phyloP scores from a whole-genome alignment of 2,113 vertebrate genomes.

The Triplophysa siluroides region DNA sequence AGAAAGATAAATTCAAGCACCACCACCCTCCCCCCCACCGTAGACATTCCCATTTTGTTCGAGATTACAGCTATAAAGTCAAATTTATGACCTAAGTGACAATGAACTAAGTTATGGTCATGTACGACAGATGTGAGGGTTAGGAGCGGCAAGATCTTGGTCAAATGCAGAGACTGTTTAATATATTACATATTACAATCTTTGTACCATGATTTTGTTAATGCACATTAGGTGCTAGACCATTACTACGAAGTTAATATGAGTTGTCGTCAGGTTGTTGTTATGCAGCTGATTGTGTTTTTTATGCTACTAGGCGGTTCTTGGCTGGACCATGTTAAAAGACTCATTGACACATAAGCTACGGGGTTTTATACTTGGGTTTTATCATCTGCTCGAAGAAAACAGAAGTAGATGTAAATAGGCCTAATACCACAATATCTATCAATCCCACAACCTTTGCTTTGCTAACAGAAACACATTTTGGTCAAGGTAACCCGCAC shows the following conservation, averaged over 20 bases:
- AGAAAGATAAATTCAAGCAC: background rate
- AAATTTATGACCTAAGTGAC: constrained; percentile 38
- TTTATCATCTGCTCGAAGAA: background rate
- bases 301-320: background rate
- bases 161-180: background rate
- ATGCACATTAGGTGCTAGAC: background rate
- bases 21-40: background rate
- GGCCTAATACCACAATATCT: too few relatives aligned
- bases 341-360: too few relatives aligned
- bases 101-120: constrained; percentile 17
- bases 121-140: constrained; percentile 20
- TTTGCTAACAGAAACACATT: too few relatives aligned
- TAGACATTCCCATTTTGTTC: background rate
- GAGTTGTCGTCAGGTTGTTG: too few relatives aligned
- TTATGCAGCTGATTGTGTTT: too few relatives aligned
- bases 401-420: too few relatives aligned
- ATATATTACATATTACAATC: background rate
- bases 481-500: background rate
- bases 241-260: too few relatives aligned
- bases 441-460: too few relatives aligned
- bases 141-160: constrained; percentile 10
- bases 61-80: background rate
- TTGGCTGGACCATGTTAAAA: background rate
- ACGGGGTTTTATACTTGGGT: background rate
- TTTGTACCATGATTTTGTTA: background rate